phyloP scores from a whole-genome alignment of 2,888 invertebrate genomes.

The Mamestra brassicae region DNA sequence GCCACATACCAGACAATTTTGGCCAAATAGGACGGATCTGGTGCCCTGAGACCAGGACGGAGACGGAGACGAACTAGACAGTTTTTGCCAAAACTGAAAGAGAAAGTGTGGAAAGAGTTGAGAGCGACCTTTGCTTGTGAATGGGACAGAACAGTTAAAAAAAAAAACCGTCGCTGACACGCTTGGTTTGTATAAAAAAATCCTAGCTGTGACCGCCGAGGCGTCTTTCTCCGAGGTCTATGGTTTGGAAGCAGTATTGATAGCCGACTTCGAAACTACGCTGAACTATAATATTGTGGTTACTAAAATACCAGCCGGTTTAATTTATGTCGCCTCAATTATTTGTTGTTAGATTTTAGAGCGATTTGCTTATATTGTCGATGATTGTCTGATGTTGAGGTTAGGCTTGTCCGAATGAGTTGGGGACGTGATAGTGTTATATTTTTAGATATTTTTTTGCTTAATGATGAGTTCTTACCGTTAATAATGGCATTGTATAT shows the following conservation, averaged over 20 bases:
- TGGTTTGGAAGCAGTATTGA: constrained; percentile 24
- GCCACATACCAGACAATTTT: too few relatives aligned
- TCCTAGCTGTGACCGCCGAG: not conserved
- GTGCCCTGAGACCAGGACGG: too few relatives aligned
- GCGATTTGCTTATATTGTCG: constrained; percentile 16
- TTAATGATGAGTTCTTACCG: too few relatives aligned
- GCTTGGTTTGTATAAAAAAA: not conserved
- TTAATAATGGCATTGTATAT: too few relatives aligned
- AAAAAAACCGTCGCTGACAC: not conserved
- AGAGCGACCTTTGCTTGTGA: too few relatives aligned
- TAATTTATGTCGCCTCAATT: constrained; percentile 32
- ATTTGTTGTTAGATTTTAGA: constrained; percentile 26
- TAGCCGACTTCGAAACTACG: constrained; percentile 39
- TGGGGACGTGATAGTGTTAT: not conserved
- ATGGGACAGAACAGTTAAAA: too few relatives aligned
- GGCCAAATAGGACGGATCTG: too few relatives aligned
- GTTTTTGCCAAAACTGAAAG: too few relatives aligned
- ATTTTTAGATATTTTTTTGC: too few relatives aligned
- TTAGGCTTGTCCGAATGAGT: not conserved
- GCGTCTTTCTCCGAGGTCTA: not conserved
- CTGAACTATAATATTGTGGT: constrained; percentile 29
- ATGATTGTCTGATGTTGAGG: not conserved
- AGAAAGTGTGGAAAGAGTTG: too few relatives aligned
- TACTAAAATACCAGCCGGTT: constrained; percentile 27
- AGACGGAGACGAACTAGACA: too few relatives aligned